Conservation (phyloP, 2,113 vertebrate genomes). For the Cryptomyrus ogoouensis region DNA sequence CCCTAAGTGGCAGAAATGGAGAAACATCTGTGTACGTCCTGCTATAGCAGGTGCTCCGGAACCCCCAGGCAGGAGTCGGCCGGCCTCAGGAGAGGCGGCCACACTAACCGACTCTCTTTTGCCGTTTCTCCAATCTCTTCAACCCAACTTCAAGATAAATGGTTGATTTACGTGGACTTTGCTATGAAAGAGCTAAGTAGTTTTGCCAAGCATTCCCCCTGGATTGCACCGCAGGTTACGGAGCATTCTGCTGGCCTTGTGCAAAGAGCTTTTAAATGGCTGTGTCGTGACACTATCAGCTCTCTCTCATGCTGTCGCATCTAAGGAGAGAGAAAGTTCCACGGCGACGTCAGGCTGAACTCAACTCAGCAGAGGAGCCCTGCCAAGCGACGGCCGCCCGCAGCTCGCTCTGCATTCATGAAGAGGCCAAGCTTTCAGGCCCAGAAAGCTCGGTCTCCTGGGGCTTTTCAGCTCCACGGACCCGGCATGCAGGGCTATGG, state of each 20-base stretch:
- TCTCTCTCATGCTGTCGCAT: background rate
- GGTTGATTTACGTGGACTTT: background rate
- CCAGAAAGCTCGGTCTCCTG: background rate
- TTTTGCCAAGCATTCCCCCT: background rate
- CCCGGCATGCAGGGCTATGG: background rate
- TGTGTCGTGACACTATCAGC: background rate
- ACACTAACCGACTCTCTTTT: background rate
- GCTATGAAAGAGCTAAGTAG: background rate
- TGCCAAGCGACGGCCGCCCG: background rate
- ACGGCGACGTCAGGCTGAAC: background rate
- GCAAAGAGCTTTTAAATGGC: background rate
- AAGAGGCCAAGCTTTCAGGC: background rate
- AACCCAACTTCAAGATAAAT: background rate
- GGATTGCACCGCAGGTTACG: background rate
- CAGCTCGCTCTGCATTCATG: background rate
- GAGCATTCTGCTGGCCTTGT: background rate
- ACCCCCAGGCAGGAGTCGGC: background rate
- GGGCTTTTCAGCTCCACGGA: background rate
- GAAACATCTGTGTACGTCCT: slow-evolving; percentile 14
- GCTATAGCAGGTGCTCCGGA: slow-evolving; percentile 25
- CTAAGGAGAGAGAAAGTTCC: background rate
- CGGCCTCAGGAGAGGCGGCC: background rate
- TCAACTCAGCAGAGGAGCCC: background rate
- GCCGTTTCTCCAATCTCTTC: background rate
- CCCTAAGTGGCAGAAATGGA: slow-evolving; percentile 35